Percentiles rank a stretch among this genome's conserved stretches.
Evolutionary conservation across 2,113 vertebrate species (phyloP).

Genomic region (Takifugu flavidus): DNA sequence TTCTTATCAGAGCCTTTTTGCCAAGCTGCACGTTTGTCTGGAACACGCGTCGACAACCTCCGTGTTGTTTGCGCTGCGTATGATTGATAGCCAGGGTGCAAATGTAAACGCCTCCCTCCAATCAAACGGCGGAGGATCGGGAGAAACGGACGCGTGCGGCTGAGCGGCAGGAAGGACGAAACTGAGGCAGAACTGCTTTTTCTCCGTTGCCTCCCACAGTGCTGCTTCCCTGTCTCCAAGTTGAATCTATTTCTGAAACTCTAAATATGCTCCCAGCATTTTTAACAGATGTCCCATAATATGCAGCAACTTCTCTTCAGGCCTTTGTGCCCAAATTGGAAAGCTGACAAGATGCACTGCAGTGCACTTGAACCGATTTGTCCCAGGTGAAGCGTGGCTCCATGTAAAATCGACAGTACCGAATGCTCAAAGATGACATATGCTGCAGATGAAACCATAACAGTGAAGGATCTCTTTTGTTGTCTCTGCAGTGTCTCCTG

Average conservation of each 20-base stretch:
- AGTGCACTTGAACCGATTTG: constrained; percentile 31
- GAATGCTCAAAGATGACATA: constrained; percentile 15
- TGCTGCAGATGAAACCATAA: constrained; percentile 22
- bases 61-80: constrained; percentile 29
- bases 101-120: constrained; percentile 12
- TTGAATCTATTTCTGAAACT: constrained; percentile 15
- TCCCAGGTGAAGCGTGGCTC: constrained; percentile 39
- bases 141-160: too few relatives aligned
- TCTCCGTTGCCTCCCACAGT: constrained; percentile 3
- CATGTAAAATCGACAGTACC: constrained; percentile 39
- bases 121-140: constrained; percentile 12
- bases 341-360: constrained; percentile 31
- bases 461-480: constrained; percentile 7
- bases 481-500: constrained; percentile 4
- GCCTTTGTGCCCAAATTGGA: constrained; percentile 45
- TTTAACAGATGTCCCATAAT: constrained; percentile 58
- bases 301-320: constrained; percentile 41
- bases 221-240: constrained; percentile 6
- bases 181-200: neutral
- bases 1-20: constrained; percentile 20
- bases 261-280: constrained; percentile 37
- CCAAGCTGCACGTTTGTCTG: constrained; percentile 30
- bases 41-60: constrained; percentile 37
- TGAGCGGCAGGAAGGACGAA: neutral
- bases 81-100: constrained; percentile 38